These are phyloP conservation scores for Vulpes lagopus DNA, from an alignment of 2,113 vertebrate species.

Conservation along the genomic window DNA sequence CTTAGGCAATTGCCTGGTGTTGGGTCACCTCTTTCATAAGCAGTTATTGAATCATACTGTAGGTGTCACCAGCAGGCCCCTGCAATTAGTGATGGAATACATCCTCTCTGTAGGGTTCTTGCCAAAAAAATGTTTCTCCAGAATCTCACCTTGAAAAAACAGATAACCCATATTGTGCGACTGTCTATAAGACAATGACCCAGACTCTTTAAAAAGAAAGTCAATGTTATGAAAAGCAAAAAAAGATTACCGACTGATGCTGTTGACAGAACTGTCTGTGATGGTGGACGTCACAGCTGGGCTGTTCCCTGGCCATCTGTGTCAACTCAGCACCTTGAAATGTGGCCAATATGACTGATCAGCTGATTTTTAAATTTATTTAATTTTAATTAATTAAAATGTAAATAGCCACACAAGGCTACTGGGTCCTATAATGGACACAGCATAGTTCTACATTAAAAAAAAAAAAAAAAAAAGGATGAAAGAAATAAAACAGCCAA, in stretches of 20 bases:
- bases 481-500: neutral
- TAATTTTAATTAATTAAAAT: constrained; percentile 31
- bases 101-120: neutral
- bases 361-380: neutral
- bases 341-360: neutral
- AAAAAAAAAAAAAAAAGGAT: neutral
- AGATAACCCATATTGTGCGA: neutral
- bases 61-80: neutral
- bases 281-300: neutral
- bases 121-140: neutral
- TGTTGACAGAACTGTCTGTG: neutral
- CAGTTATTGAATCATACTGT: neutral
- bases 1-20: neutral
- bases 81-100: neutral
- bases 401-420: constrained; percentile 1
- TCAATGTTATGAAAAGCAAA: neutral
- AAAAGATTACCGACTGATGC: neutral
- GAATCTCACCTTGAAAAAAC: constrained; percentile 44
- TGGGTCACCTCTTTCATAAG: constrained; percentile 1
- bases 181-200: neutral
- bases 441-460: neutral
- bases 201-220: constrained; percentile 15
- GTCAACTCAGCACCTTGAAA: neutral
- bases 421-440: neutral
- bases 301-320: neutral